Evolutionary conservation across 2,888 invertebrate species (phyloP), one percentile per base, ranked within the genome.

Genomic region (Lasius platythorax): DNA sequence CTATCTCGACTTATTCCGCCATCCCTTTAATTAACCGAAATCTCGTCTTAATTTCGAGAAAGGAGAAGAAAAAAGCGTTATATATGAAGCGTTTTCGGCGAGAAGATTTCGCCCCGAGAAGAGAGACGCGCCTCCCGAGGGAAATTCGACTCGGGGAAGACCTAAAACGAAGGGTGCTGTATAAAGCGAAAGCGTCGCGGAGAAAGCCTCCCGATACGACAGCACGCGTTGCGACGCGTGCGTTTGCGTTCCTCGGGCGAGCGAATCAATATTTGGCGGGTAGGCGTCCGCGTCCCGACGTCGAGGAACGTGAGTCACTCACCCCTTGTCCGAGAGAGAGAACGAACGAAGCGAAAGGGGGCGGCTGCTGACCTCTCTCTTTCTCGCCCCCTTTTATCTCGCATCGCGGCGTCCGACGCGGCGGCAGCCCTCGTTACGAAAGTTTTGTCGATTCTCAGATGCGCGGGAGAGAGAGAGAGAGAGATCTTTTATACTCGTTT

Each of bases 281-380:
- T 91, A 91, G 90, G 91, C 93, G 92, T 88, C 91, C 90, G 91
- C 93, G 93, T 89, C 92, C 91, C 92, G 91, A 91, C 93, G 92
- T 92, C 93, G 93, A 92, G 93, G 93, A 93, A 94, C 94, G 93
- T 95, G 94, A 95, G 94, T 94, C 94, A 94, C 94, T 89, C 88
- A 89, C 88, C 91, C 89, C 87, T 53, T 86, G 85, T 83, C 84
- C 82, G 86, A 83, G 84, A 89, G 70, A 72, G 75, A 70, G 64
- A 87, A 61, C 61, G 85, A 83, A 67, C 79, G 83, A 74, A 68
- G 70, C 50, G 63, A 56, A 66, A 82, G 74, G 86, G 74, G 82
- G 64, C 43, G 82, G 64, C 43, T 76, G 85, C 87, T 88, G 87
- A 87, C 86, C 89, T 88, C 89, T 84, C 87, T 87, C 89, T 84